phyloP scores from a whole-genome alignment of 2,797 vertebrate species.

The Vireo griseus region DNA sequence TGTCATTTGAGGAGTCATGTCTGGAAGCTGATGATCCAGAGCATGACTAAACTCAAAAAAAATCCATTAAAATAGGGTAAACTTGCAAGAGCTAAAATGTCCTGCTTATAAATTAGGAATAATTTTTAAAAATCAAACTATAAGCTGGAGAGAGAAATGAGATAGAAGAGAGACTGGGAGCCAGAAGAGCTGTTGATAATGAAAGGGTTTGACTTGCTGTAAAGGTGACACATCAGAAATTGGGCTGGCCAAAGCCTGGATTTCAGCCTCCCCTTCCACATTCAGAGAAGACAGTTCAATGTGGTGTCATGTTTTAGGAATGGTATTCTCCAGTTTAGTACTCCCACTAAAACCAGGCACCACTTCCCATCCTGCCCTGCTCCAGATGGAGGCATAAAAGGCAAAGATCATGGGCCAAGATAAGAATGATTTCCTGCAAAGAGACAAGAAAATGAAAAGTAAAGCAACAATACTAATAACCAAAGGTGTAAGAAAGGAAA shows the following conservation, averaged over 20 bases:
- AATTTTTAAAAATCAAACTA: accelerated
- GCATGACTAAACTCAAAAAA: background rate
- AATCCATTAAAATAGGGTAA: background rate
- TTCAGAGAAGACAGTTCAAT: background rate
- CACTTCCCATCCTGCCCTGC: accelerated
- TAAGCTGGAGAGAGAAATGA: background rate
- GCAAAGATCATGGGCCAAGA: accelerated
- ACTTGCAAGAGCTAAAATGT: background rate
- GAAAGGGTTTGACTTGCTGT: background rate
- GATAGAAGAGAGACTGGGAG: background rate
- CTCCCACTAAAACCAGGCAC: background rate
- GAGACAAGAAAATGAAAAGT: background rate
- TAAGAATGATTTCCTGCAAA: background rate
- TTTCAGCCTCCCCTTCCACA: background rate
- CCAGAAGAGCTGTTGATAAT: background rate
- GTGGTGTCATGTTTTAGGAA: background rate
- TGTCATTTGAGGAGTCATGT: background rate
- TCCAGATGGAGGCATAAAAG: background rate
- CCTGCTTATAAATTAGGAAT: background rate
- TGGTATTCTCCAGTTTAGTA: background rate
- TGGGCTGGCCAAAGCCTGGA: background rate
- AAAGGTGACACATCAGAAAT: background rate
- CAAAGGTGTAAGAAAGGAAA: background rate
- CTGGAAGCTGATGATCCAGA: background rate
- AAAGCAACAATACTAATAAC: background rate